Conservation (phyloP, 2,113 vertebrate species). For the Eupsittula cactorum region DNA sequence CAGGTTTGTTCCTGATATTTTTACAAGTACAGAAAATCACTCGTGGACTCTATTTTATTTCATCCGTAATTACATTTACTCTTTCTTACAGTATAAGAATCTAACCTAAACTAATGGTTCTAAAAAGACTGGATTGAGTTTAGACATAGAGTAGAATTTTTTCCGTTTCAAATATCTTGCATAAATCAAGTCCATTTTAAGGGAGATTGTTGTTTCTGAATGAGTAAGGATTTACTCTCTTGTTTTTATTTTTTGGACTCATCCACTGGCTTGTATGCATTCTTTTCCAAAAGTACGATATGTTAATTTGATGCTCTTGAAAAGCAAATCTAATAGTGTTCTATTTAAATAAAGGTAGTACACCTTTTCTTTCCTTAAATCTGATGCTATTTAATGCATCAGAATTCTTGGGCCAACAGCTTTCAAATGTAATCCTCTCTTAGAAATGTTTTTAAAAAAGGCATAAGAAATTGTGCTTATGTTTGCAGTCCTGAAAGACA, state of each 20-base stretch:
- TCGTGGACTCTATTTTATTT: constrained; percentile 12
- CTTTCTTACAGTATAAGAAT: neutral
- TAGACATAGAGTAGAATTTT: neutral
- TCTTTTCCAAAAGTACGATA: neutral
- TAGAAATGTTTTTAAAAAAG: neutral
- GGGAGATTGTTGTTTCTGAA: neutral
- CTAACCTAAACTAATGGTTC: neutral
- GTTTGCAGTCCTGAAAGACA: neutral
- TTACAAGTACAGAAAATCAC: neutral
- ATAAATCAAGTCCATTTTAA: neutral
- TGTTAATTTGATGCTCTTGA: neutral
- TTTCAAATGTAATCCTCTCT: neutral
- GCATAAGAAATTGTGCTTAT: neutral
- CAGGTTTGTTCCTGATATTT: constrained; percentile 82
- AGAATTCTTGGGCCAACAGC: neutral
- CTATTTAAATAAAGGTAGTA: neutral
- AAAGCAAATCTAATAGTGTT: neutral
- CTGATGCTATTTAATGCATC: neutral
- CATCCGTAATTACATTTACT: neutral
- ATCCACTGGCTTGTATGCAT: neutral
- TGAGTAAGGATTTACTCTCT: neutral
- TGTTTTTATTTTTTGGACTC: neutral
- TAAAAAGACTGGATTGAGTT: neutral
- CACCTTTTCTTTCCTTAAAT: neutral
- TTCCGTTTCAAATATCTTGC: neutral